A percentile compares a stretch with the other conserved stretches of the same genome.
phyloP scores from a whole-genome alignment of 2,797 vertebrate species.

The Cryptoprocta ferox region DNA sequence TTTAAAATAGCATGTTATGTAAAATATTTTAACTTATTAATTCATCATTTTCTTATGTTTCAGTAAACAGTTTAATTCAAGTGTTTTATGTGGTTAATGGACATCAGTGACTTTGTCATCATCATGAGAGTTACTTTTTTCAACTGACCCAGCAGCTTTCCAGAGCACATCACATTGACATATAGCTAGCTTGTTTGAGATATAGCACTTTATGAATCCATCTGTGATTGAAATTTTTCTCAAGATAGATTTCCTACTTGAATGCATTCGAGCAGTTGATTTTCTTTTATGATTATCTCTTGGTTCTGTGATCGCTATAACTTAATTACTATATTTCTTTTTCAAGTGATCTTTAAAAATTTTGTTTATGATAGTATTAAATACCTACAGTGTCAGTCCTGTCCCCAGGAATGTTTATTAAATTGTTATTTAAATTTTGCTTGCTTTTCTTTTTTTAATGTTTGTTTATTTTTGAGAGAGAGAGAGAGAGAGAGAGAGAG shows the following conservation, averaged over 20 bases:
- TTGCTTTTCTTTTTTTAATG: not conserved
- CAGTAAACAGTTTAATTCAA: not conserved
- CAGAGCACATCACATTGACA: not conserved
- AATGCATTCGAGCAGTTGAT: not conserved
- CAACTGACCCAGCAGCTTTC: not conserved
- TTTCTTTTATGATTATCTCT: not conserved
- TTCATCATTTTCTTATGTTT: not conserved
- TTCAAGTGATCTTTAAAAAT: constrained; percentile 30
- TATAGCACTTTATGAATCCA: not conserved
- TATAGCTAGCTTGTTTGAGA: not conserved
- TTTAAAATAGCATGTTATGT: not conserved
- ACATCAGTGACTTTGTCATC: constrained; percentile 6
- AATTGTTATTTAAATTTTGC: constrained; percentile 35
- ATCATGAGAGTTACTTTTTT: not conserved
- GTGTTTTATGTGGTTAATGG: not conserved
- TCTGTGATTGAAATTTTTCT: constrained; percentile 30
- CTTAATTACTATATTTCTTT: constrained; percentile 3
- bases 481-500: no score
- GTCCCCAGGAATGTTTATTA: not conserved
- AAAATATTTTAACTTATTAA: constrained; percentile 4
- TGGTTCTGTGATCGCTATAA: not conserved
- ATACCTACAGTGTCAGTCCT: not conserved
- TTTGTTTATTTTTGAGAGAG: no score
- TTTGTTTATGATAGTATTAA: not conserved
- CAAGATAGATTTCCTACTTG: not conserved